A percentile compares a stretch with the other conserved stretches of the same genome.
phyloP scores from a whole-genome alignment of 2,888 invertebrate genomes.

The Platycheirus rosarum region DNA sequence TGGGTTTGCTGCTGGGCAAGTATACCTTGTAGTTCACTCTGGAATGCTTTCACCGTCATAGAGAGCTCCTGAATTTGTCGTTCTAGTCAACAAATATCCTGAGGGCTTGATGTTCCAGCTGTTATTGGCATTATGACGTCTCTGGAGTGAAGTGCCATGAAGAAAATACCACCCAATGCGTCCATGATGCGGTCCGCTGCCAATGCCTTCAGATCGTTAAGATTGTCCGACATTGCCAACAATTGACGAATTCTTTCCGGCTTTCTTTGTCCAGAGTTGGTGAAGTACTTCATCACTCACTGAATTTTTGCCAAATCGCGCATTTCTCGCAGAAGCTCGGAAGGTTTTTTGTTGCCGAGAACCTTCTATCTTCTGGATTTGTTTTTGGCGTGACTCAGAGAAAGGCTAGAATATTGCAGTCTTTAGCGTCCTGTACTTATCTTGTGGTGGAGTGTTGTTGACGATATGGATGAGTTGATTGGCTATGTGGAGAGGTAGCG shows the following conservation, averaged over 20 bases:
- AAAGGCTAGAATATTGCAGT: neutral
- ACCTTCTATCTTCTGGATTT: conserved; percentile 7
- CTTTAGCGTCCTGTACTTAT: neutral
- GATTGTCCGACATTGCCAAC: neutral
- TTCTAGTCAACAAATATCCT: neutral
- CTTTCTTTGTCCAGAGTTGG: neutral
- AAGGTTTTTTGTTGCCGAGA: neutral
- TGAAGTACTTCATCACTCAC: neutral
- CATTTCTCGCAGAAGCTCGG: neutral
- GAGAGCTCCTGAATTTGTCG: neutral
- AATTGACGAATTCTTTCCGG: neutral
- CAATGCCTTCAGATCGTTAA: neutral
- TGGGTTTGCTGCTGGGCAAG: neutral
- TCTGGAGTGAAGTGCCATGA: neutral
- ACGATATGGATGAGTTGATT: neutral
- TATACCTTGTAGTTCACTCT: neutral
- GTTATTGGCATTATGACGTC: neutral
- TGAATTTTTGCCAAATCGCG: neutral
- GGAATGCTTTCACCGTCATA: neutral
- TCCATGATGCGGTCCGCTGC: neutral
- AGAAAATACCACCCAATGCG: neutral
- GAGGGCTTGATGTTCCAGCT: neutral
- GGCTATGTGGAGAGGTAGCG: neutral
- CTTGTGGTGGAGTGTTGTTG: neutral
- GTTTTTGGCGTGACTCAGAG: neutral